These are phyloP conservation scores for Pseudomugil tenellus DNA, from an alignment of 2,797 vertebrate species.

Conservation along the genomic window DNA sequence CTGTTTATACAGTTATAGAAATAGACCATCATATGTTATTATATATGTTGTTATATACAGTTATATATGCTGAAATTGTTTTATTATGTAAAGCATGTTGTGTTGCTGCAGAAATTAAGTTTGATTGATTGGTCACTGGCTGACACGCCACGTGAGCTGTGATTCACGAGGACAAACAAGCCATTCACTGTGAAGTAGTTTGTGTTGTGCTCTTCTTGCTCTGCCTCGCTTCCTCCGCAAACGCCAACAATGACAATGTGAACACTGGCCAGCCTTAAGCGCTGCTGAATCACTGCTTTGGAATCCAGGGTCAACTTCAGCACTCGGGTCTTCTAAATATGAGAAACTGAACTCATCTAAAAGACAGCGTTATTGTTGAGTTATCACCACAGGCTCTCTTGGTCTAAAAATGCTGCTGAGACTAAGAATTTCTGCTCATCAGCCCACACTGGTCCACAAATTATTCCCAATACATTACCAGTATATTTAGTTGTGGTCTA, in stretches of 20 bases:
- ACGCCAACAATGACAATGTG: slow-evolving; percentile 24
- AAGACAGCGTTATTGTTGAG: slow-evolving; percentile 41
- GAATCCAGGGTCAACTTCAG: slow-evolving; percentile 35
- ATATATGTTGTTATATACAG: no score
- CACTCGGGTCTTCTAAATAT: slow-evolving; percentile 29
- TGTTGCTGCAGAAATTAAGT: no score
- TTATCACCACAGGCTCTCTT: slow-evolving; percentile 6
- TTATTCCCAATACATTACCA: background rate
- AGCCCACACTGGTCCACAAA: slow-evolving; percentile 15
- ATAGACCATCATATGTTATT: no score
- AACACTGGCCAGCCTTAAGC: slow-evolving; percentile 44
- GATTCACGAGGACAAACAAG: slow-evolving; percentile 64
- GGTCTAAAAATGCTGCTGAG: slow-evolving; percentile 41
- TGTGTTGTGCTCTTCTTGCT: slow-evolving; percentile 16
- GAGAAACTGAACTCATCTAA: slow-evolving; percentile 29
- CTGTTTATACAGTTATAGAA: no score
- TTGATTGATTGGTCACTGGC: slow-evolving; percentile 43
- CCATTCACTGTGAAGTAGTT: slow-evolving; percentile 7
- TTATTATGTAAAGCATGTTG: no score
- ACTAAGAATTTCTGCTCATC: slow-evolving; percentile 31
- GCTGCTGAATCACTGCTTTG: slow-evolving; percentile 43
- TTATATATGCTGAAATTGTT: no score
- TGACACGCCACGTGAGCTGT: slow-evolving; percentile 64
- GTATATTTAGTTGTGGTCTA: background rate
- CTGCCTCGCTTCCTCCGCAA: slow-evolving; percentile 54